Evolutionary conservation across 2,888 invertebrate species (phyloP).

Genomic region (Chloroclysta siterata): DNA sequence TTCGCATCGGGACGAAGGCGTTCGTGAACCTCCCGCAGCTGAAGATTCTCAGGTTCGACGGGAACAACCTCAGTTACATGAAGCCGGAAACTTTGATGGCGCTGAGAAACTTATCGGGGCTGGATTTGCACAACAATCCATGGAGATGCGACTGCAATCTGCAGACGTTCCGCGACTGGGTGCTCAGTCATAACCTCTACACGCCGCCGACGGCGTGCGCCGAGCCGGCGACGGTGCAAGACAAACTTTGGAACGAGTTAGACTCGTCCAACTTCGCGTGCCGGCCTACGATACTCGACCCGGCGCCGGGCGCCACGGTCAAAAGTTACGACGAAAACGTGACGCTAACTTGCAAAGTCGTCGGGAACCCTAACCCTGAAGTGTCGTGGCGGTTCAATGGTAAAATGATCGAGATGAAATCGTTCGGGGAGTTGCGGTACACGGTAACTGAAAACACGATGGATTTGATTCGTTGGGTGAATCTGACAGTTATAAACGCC

Average conservation of each 20-base stretch:
- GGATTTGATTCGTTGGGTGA: slow-evolving; percentile 85
- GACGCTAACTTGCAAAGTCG: slow-evolving; percentile 90
- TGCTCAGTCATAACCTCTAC: slow-evolving; percentile 89
- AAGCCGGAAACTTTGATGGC: slow-evolving; percentile 88
- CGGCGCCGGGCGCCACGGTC: slow-evolving; percentile 84
- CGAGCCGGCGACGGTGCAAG: slow-evolving; percentile 87
- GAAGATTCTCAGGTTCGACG: slow-evolving; percentile 88
- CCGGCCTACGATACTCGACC: slow-evolving; percentile 89
- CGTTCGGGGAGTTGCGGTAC: slow-evolving; percentile 81
- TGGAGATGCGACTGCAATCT: slow-evolving; percentile 96
- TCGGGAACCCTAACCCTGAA: slow-evolving; percentile 91
- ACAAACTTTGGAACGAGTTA: slow-evolving; percentile 90
- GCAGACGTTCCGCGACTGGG: slow-evolving; percentile 91
- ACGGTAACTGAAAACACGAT: slow-evolving; percentile 72
- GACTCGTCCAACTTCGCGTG: slow-evolving; percentile 92
- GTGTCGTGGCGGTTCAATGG: slow-evolving; percentile 90
- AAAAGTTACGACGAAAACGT: slow-evolving; percentile 89
- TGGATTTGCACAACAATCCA: slow-evolving; percentile 92
- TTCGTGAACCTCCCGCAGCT: slow-evolving; percentile 89
- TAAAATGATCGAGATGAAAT: slow-evolving; percentile 82
- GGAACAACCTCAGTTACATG: slow-evolving; percentile 90
- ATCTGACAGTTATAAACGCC: slow-evolving; percentile 88
- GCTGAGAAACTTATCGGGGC: slow-evolving; percentile 88
- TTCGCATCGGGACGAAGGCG: slow-evolving; percentile 88
- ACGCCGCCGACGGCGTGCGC: slow-evolving; percentile 90